Percentiles rank a stretch among this genome's conserved stretches.
phyloP scores from a whole-genome alignment of 2,888 invertebrate genomes.

The Liodrosophila aerea region DNA sequence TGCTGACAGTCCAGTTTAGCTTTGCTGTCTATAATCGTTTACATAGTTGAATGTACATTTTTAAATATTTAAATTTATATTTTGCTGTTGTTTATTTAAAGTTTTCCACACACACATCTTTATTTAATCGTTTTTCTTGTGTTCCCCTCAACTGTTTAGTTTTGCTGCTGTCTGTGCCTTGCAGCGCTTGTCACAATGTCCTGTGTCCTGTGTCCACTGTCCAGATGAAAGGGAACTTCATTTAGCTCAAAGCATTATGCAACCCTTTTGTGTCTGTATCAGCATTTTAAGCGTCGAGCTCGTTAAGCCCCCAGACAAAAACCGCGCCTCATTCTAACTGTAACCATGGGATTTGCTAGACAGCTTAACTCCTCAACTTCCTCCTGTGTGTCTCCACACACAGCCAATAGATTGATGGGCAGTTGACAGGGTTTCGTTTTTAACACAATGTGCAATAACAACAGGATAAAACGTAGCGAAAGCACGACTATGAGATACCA shows the following conservation, averaged over 20 bases:
- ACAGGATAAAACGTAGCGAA: not conserved
- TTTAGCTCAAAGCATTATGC: slow-evolving; percentile 55
- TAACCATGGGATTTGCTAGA: slow-evolving; percentile 54
- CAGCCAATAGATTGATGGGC: slow-evolving; percentile 69
- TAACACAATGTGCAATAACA: slow-evolving; percentile 54
- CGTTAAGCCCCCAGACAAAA: slow-evolving; percentile 60
- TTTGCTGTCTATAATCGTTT: too few species aligned
- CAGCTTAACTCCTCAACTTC: slow-evolving; percentile 45
- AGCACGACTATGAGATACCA: not conserved
- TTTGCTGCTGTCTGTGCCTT: slow-evolving; percentile 53
- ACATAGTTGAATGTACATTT: too few species aligned
- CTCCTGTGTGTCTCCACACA: not conserved
- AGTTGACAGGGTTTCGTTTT: slow-evolving; percentile 62
- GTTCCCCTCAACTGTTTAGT: slow-evolving; percentile 38
- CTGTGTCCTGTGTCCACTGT: slow-evolving; percentile 24
- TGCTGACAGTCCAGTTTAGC: slow-evolving; percentile 1
- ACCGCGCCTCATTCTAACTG: slow-evolving; percentile 55
- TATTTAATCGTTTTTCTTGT: not conserved
- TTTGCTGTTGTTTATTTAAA: not conserved
- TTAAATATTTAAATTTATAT: not conserved
- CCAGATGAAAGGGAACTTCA: slow-evolving; percentile 61
- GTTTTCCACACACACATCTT: slow-evolving; percentile 1
- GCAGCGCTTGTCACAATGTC: slow-evolving; percentile 39
- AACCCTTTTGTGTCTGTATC: slow-evolving; percentile 66
- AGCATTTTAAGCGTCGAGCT: slow-evolving; percentile 63